A percentile compares a stretch with the other conserved stretches of the same genome.
Evolutionary conservation across 2,797 vertebrate genomes (phyloP).

Genomic region (Philypnodon macrostomus): DNA sequence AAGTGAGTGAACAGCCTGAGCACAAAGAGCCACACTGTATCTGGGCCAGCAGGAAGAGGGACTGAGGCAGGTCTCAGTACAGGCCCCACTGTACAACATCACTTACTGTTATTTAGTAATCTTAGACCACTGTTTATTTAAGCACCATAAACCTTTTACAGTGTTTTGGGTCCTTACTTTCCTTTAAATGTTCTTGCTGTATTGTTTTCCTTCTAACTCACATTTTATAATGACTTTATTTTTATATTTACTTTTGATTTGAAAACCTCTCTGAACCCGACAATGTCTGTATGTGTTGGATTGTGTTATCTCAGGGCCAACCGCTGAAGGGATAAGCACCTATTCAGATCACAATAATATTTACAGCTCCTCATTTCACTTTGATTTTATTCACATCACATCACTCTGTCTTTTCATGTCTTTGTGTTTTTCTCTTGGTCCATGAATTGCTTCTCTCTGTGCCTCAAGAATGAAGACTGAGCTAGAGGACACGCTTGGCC

Average conservation of each 20-base stretch:
- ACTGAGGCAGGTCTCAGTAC: conserved; percentile 39
- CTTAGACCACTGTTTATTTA: neutral
- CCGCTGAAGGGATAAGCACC: conserved; percentile 52
- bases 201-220: neutral
- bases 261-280: conserved; percentile 40
- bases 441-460: conserved; percentile 60
- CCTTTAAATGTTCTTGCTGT: neutral
- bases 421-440: conserved; percentile 58
- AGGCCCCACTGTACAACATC: conserved; percentile 36
- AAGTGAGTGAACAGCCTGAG: conserved; percentile 61
- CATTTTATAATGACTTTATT: neutral
- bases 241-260: conserved; percentile 29
- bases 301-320: conserved; percentile 54
- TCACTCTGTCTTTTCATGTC: conserved; percentile 60
- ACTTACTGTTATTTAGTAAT: conserved; percentile 15
- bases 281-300: conserved; percentile 22
- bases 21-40: conserved; percentile 71
- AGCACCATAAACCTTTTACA: no score
- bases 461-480: conserved; percentile 71
- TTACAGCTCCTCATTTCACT: conserved; percentile 58
- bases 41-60: conserved; percentile 66
- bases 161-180: no score
- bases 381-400: conserved; percentile 61
- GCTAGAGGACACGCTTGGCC: conserved; percentile 66
- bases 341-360: conserved; percentile 55